phyloP scores from a whole-genome alignment of 2,888 invertebrate species.

The Himalopsyche japonica region DNA sequence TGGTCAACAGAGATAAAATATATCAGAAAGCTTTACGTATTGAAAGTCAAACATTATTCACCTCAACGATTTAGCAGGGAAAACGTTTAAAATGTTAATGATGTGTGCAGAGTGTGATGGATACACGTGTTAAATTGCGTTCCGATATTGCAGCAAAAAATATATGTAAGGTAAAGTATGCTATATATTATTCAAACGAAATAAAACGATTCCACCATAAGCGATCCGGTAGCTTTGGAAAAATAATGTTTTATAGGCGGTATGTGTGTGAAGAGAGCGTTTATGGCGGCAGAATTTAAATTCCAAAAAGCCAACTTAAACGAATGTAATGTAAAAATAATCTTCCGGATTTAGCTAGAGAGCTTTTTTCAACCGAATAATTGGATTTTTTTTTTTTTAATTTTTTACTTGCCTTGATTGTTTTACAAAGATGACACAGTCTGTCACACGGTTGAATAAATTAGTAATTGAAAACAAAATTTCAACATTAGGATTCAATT shows the following conservation, averaged over 20 bases:
- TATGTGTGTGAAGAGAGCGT: background rate
- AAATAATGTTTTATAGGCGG: background rate
- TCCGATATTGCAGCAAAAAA: background rate
- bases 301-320: background rate
- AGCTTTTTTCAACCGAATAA: background rate
- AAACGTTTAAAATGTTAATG: background rate
- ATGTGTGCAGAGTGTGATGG: background rate
- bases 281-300: background rate
- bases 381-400: too few species aligned
- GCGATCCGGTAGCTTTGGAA: background rate
- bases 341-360: background rate
- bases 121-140: background rate
- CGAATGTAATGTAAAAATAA: background rate
- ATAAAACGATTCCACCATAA: background rate
- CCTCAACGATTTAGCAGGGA: too few species aligned
- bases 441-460: too few species aligned
- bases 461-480: too few species aligned
- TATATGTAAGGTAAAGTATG: background rate
- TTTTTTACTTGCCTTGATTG: too few species aligned
- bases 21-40: too few species aligned
- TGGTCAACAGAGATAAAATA: too few species aligned
- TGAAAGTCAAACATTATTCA: too few species aligned
- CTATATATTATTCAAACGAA: background rate
- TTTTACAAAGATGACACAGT: too few species aligned
- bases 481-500: too few species aligned